These are phyloP conservation scores for Eriocheir sinensis DNA, from an alignment of 1,140 invertebrate genomes.

Conservation along the genomic window DNA sequence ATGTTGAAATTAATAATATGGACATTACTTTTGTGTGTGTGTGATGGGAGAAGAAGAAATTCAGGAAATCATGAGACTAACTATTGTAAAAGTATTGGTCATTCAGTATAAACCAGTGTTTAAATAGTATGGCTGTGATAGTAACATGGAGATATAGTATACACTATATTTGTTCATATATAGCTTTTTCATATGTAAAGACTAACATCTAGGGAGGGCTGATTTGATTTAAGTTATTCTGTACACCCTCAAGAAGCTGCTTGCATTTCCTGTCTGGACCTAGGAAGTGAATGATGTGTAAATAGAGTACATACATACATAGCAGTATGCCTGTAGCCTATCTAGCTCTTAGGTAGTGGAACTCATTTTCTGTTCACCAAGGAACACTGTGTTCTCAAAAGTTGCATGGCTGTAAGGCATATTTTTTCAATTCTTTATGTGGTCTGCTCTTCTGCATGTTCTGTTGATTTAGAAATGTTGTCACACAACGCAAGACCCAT, in stretches of 20 bases:
- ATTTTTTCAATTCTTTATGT: background rate
- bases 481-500: background rate
- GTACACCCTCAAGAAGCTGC: background rate
- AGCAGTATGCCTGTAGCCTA: background rate
- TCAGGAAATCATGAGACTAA: too few relatives aligned
- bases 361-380: background rate
- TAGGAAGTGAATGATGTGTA: background rate
- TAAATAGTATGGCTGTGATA: conserved; percentile 25
- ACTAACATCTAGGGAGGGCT: background rate
- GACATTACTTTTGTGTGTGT: too few relatives aligned
- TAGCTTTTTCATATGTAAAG: background rate
- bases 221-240: background rate
- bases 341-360: background rate
- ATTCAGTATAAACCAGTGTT: background rate
- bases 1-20: too few relatives aligned
- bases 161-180: conserved; percentile 16
- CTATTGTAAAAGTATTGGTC: background rate
- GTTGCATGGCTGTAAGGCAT: background rate
- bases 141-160: background rate
- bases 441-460: background rate
- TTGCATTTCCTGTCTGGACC: background rate
- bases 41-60: too few relatives aligned
- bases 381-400: background rate
- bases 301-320: conserved; percentile 8
- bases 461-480: background rate